Evolutionary conservation across 2,888 invertebrate species (phyloP), one percentile per base, ranked within the genome.

Genomic region (Monochamus alternatus): DNA sequence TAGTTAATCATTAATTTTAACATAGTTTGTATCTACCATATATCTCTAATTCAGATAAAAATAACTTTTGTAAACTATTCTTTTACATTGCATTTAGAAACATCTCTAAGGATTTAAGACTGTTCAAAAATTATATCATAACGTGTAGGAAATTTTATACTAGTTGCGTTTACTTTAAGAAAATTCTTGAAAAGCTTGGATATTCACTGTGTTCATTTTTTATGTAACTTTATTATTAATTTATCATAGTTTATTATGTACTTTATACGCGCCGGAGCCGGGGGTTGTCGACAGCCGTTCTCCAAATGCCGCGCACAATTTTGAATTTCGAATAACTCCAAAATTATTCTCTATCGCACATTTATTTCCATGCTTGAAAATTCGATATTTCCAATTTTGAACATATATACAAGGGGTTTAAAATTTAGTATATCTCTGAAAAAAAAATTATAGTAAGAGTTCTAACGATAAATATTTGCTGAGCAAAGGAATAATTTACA

Each of bases 81-180:
- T 87, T 87, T 86, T 87, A 87, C 86, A 84, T 84, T 83, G 85
- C 86, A 86, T 86, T 86, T 86, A 86, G 84, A 82, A 80, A 81
- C 80, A 76, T 82, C 79, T 86, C 82, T 85, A 85, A 84, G 82
- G 82, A 84, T 80, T 81, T 82, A 87, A 87, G 87, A 87, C 87
- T 87, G 87, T 87, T 85, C 83, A 78, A 84, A 86, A 84, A 84
- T 84, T 83, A 86, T 85, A 85, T 84, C 82, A 82, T 82, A 80
- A 80, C 65, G 73, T 69, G 79, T 84, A 85, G 83, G 81, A 81
- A 84, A 85, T 83, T 85, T 84, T 84, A 81, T 83, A 82, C 83
- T 84, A 84, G 82, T 83, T 82, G 79, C 81, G 79, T 82, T 83
- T 83, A 79, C 72, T 82, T 78, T 81, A 78, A 80, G 77, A 74